phyloP scores from a whole-genome alignment of 2,888 invertebrate species.

The Eristalis intricaria region DNA sequence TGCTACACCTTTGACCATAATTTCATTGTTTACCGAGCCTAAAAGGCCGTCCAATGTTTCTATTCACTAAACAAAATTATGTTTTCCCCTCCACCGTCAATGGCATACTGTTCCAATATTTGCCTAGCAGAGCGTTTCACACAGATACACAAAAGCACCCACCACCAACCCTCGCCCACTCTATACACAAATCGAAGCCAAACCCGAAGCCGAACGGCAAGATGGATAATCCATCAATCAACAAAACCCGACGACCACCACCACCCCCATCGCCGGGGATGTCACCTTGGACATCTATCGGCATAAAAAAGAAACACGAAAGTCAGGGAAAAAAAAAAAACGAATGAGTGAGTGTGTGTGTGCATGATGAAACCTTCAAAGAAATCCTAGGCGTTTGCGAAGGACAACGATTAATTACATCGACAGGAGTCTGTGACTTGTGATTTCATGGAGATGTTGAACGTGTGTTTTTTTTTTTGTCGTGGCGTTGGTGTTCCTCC shows the following conservation, averaged over 20 bases:
- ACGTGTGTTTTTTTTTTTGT: neutral
- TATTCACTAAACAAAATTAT: conserved; percentile 11
- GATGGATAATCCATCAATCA: conserved; percentile 44
- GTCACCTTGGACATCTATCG: conserved; percentile 25
- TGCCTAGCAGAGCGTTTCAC: conserved; percentile 22
- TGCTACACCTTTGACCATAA: neutral
- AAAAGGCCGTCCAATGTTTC: conserved; percentile 11
- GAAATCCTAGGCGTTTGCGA: conserved; percentile 29
- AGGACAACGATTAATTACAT: conserved; percentile 59
- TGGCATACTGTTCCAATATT: conserved; percentile 26
- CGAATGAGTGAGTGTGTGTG: neutral
- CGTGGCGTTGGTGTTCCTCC: neutral
- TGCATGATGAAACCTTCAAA: conserved; percentile 32
- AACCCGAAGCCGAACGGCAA: conserved; percentile 16
- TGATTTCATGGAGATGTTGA: conserved; percentile 21
- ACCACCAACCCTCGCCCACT: neutral
- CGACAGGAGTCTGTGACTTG: conserved; percentile 48
- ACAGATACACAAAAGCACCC: neutral
- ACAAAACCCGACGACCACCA: conserved; percentile 16
- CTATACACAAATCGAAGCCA: neutral
- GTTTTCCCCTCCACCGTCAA: neutral
- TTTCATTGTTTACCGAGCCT: conserved; percentile 22
- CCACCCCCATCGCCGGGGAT: conserved; percentile 9
- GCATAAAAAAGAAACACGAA: neutral
- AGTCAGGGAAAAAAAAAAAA: neutral